Conservation (phyloP, 2,113 vertebrate species). For the Triplophysa dalaica region DNA sequence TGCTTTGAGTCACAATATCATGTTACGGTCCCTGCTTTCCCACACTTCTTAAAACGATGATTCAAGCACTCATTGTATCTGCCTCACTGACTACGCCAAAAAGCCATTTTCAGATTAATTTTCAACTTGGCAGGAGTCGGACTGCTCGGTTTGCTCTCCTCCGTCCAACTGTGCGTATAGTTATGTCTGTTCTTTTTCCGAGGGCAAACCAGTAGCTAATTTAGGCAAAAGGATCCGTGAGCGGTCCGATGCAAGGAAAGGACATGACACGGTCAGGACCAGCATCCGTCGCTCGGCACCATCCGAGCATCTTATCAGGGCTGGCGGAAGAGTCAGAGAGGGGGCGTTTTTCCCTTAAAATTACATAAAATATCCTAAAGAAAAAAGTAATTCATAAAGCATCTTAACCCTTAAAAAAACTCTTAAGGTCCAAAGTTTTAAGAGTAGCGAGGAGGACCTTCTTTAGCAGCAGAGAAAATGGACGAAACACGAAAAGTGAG, state of each 20-base stretch:
- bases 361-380: too few species aligned
- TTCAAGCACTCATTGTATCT: neutral
- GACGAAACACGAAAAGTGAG: too few species aligned
- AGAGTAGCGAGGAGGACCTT: too few species aligned
- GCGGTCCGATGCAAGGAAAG: conserved; percentile 33
- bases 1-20: neutral
- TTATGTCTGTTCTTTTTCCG: neutral
- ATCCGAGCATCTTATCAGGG: neutral
- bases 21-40: conserved; percentile 6
- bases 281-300: neutral
- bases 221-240: conserved; percentile 25
- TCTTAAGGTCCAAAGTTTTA: too few species aligned
- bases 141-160: conserved; percentile 2
- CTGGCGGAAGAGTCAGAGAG: neutral
- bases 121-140: conserved; percentile 19
- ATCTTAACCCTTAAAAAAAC: too few species aligned
- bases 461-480: too few species aligned
- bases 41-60: conserved; percentile 11
- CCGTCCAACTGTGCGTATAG: neutral
- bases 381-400: too few species aligned
- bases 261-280: conserved; percentile 20
- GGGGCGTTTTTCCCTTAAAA: too few species aligned
- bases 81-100: conserved; percentile 6
- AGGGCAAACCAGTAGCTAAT: conserved; percentile 18
- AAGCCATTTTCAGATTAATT: conserved; percentile 14